Base-by-base conservation (phyloP, 2,797 vertebrate species). In the Brotula barbata region DNA sequence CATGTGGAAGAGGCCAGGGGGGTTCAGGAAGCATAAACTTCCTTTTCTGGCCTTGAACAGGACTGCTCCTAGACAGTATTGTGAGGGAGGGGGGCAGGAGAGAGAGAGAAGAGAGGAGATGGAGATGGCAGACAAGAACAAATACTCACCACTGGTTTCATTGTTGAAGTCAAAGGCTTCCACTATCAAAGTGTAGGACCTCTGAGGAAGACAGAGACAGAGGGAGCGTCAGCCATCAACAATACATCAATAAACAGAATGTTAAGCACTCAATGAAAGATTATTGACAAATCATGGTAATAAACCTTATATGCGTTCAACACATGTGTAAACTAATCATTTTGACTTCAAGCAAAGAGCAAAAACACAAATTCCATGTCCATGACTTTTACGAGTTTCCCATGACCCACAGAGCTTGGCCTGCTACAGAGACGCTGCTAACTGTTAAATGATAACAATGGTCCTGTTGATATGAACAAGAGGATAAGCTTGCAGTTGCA, bases 81-180 rank as follows among this genome's bases (percentile, higher is more conserved):
- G 46, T 44, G 68, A 71, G 62, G 62, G 65, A 50, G 33, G 34
- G 33, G 17, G 22, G 7, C 4, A 25, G 3, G 7, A 14, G 13
- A 9, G 25, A 36, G 14, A 22, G 14, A 15, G 45, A 22, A 36
- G 21, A 50, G 33, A 42, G 21, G 58, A 71, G 64, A 77, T 74
- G 59, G 54, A 75, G 49, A 77, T 49, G 56, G 49, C 75, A 82
- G 60, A 81, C 39, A 33, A 66, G 67, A 40, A 73, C 39, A 57
- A 61, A 69, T 73, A 92, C 91, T 93, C 86, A 87, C 89, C 88
- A 48, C 71, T 77, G 57, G 95, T 96, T 84, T 96, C 94, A 40
- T 98, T 98, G 76, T 92, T 95, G 87, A 92, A 94, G 92, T 98
- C 95, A 93, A 95, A 93, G 2, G 96, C 97, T 87, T 98, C 95